Evolutionary conservation across 92 coral and sea anemone species (phyloP), one percentile per base, ranked within the genome.

Genomic region (Hydrozoanthus gracilis): DNA sequence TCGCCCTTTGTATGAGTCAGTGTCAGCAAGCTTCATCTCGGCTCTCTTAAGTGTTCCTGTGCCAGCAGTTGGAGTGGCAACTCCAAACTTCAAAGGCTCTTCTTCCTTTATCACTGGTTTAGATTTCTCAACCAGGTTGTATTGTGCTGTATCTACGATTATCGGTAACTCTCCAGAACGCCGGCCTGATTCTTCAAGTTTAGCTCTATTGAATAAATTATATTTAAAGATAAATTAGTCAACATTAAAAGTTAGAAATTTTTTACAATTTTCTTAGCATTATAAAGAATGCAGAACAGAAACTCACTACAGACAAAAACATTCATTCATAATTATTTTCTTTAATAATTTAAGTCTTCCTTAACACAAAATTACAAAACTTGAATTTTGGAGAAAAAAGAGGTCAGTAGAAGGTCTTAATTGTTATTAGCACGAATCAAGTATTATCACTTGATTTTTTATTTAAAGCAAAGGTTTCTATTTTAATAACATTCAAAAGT

Each of bases 11-110:
- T 88, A 94, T 0, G 98, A 86, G 56, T 94, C 98, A 15, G 98
- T 91, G 72, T 94, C 98, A 7, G 98, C 98, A 6, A 90, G 82
- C 87, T 84, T 91, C 90, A 70, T 91, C 82, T 95, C 91, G 0
- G 99, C 99, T 61, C 93, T 89, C 89, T 95, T 97, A 51, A 97
- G 92, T 13, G 95, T 93, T 11, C 95, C 98, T 39, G 89, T 85
- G 2, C 96, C 95, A 16, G 76, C 67, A 12, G 87, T 90, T 2
- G 99, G 99, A 3, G 98, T 97, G 3, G 98, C 99, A 73, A 97
- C 87, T 5, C 98, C 98, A 87, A 97, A 92, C 91, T 92, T 93
- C 51, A 97, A 82, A 73, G 94, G 65, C 62, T 95, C 99, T 3
- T 80, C 85, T 4, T 80, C 85, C 10, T 48, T 27, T 27, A 27